Percentiles rank a stretch among this genome's conserved stretches.
phyloP scores from a whole-genome alignment of 2,113 vertebrate species.

The Astur gentilis region DNA sequence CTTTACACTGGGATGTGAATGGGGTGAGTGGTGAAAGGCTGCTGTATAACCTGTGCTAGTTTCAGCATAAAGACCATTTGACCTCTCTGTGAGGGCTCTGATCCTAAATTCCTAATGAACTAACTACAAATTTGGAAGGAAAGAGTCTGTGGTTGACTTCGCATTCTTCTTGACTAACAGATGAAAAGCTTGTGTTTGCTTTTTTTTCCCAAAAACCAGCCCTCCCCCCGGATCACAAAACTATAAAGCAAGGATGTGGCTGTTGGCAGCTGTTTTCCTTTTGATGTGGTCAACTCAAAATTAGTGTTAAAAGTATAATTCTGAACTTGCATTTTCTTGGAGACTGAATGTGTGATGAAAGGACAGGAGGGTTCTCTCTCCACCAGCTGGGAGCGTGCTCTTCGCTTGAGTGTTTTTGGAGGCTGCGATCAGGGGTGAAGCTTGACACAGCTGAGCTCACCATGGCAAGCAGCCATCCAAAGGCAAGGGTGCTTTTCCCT shows the following conservation, averaged over 20 bases:
- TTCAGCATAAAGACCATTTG: not conserved
- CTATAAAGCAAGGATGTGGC: not conserved
- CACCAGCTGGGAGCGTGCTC: not conserved
- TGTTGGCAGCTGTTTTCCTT: not conserved
- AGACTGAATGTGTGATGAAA: not conserved
- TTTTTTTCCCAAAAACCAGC: not conserved
- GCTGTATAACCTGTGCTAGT: not conserved
- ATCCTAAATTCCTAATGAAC: not conserved
- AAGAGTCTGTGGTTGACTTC: not conserved
- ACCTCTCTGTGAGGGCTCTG: not conserved
- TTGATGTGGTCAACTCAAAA: slow-evolving; percentile 2
- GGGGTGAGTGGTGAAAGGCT: not conserved
- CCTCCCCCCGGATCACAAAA: not conserved
- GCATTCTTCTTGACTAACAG: not conserved
- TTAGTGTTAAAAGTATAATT: not conserved
- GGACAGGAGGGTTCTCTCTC: not conserved
- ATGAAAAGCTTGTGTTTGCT: not conserved
- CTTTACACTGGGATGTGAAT: not conserved
- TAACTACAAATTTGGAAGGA: not conserved
- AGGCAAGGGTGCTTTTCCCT: not conserved
- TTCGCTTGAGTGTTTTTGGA: not conserved
- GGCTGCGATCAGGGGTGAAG: not conserved
- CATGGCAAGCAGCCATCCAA: not conserved
- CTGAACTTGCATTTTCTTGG: not conserved
- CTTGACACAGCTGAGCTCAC: not conserved